A percentile compares a stretch with the other conserved stretches of the same genome.
Conservation (phyloP, 2,888 invertebrate genomes). For the Isotomurus palustris region DNA sequence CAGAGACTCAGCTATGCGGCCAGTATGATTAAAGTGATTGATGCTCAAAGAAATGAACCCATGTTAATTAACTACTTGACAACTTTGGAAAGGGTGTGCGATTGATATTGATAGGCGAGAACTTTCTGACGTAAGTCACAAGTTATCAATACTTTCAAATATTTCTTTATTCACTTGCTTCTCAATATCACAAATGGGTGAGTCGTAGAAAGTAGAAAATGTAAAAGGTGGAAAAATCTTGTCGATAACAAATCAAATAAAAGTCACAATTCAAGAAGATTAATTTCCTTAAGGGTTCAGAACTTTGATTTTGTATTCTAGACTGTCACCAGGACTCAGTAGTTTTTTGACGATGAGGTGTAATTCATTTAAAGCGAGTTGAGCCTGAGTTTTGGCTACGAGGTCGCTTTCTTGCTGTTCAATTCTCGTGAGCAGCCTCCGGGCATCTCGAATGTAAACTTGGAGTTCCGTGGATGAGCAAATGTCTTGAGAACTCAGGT, state of each 20-base stretch:
- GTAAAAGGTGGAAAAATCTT: background rate
- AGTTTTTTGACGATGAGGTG: conserved; percentile 58
- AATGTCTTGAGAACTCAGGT: conserved; percentile 47
- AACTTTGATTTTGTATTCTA: conserved; percentile 18
- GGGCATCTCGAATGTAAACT: conserved; percentile 31
- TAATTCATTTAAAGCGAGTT: conserved; percentile 71
- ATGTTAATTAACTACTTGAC: too few relatives aligned
- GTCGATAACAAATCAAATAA: background rate
- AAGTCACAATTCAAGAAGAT: background rate
- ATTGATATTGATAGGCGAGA: too few relatives aligned
- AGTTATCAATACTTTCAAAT: too few relatives aligned
- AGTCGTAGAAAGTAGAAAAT: too few relatives aligned
- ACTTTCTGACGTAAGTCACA: too few relatives aligned
- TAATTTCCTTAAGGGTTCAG: background rate
- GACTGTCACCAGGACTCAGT: conserved; percentile 15
- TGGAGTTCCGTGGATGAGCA: conserved; percentile 19
- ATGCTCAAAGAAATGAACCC: too few relatives aligned
- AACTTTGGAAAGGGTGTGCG: too few relatives aligned
- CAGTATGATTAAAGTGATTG: too few relatives aligned
- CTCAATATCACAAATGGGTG: too few relatives aligned
- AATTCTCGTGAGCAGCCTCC: conserved; percentile 57
- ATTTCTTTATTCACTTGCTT: too few relatives aligned
- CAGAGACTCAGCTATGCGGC: too few relatives aligned
- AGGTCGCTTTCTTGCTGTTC: conserved; percentile 63
- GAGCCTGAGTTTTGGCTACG: conserved; percentile 67